Conservation (phyloP, 2,888 invertebrate genomes). For the Ennomos erosarius region DNA sequence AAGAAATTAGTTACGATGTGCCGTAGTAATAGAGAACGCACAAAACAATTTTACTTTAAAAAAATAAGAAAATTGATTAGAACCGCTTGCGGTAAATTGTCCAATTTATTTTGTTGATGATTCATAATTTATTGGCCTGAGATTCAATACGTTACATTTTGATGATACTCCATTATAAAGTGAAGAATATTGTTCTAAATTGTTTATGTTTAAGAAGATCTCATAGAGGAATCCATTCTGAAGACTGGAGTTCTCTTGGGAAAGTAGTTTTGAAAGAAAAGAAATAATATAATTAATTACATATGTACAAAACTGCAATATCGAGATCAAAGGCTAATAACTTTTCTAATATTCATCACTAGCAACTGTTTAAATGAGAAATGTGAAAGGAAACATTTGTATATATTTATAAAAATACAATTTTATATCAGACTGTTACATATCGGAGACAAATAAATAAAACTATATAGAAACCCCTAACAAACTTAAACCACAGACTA, state of each 20-base stretch:
- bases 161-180: neutral
- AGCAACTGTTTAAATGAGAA: slow-evolving; percentile 13
- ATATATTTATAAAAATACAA: slow-evolving; percentile 23
- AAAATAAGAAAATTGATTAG: neutral
- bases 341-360: slow-evolving; percentile 71
- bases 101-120: slow-evolving; percentile 1
- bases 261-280: slow-evolving; percentile 51
- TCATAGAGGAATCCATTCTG: slow-evolving; percentile 8
- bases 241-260: slow-evolving; percentile 12
- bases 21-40: neutral
- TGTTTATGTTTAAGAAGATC: slow-evolving; percentile 4
- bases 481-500: neutral
- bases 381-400: slow-evolving; percentile 20
- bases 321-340: slow-evolving; percentile 69
- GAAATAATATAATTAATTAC: slow-evolving; percentile 74
- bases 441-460: neutral
- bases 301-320: slow-evolving; percentile 79
- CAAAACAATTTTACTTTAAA: neutral
- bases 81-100: neutral
- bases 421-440: slow-evolving; percentile 5
- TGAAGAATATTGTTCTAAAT: neutral
- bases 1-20: slow-evolving; percentile 2
- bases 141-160: slow-evolving; percentile 6
- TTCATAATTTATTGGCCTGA: neutral
- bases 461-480: neutral